phyloP scores from a whole-genome alignment of 2,797 vertebrate species.

The Potorous gilbertii region DNA sequence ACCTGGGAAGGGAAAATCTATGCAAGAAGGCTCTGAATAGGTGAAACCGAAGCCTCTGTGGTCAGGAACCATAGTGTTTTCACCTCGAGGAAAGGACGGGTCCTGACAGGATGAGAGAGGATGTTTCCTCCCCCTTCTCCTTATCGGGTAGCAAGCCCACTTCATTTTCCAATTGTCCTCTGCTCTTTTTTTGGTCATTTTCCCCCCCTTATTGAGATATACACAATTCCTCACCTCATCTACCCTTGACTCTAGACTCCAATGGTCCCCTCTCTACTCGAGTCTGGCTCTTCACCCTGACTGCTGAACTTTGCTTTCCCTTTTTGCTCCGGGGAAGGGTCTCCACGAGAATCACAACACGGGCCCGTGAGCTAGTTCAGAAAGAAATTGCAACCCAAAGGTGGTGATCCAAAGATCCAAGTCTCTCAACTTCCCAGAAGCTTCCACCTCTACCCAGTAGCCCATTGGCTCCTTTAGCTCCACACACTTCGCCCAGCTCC shows the following conservation, averaged over 20 bases:
- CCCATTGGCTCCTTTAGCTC: neutral
- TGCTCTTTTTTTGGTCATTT: neutral
- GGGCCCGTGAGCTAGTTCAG: neutral
- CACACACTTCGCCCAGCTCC: neutral
- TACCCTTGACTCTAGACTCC: neutral
- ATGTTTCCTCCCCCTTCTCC: neutral
- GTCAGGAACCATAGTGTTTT: neutral
- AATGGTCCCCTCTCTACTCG: neutral
- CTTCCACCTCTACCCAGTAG: neutral
- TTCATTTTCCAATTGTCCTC: neutral
- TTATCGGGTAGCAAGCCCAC: neutral
- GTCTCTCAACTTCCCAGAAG: neutral
- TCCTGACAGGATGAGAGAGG: neutral
- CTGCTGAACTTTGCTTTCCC: neutral
- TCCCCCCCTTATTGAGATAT: neutral
- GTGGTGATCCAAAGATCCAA: neutral
- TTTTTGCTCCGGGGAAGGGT: neutral
- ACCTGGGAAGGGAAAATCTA: neutral
- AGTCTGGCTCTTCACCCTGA: neutral
- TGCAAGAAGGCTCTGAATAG: neutral
- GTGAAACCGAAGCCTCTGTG: neutral
- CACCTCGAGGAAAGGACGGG: neutral
- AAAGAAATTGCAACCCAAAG: neutral
- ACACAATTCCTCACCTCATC: neutral
- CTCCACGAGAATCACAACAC: neutral